A percentile compares a stretch with the other conserved stretches of the same genome.
Evolutionary conservation across 1,140 invertebrate genomes (phyloP).

Genomic region (Drosophila takahashii): DNA sequence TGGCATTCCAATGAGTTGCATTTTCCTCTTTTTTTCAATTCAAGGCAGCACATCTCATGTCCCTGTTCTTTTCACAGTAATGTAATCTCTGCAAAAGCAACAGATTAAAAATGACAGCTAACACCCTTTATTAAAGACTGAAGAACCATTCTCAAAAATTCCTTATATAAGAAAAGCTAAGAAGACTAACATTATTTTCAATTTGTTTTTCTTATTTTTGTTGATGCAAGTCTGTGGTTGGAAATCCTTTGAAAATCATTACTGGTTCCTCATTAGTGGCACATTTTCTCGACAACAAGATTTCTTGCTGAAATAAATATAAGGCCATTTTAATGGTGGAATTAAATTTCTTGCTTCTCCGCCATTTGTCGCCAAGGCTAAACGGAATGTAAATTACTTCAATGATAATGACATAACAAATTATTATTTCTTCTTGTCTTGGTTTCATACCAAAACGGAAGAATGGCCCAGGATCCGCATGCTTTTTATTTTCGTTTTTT

Average conservation of each 20-base stretch:
- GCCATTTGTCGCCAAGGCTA: constrained; percentile 1
- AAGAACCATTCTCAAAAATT: background rate
- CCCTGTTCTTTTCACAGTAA: background rate
- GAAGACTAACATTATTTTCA: too few relatives aligned
- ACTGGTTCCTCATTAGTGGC: background rate
- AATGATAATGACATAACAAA: constrained; percentile 5
- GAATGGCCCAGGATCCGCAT: background rate
- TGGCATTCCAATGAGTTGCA: constrained; percentile 22
- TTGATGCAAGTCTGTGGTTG: too few relatives aligned
- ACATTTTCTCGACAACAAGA: background rate
- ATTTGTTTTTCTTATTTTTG: background rate
- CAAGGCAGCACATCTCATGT: background rate
- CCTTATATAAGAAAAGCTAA: too few relatives aligned
- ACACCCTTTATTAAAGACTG: background rate
- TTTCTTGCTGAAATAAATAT: background rate
- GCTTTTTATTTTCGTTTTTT: background rate
- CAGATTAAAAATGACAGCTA: background rate
- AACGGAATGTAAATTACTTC: constrained; percentile 18
- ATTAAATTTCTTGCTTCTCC: background rate
- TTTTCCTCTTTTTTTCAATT: constrained; percentile 9
- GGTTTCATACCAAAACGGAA: background rate
- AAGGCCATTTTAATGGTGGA: background rate
- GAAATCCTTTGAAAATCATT: background rate
- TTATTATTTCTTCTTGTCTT: constrained; percentile 6
- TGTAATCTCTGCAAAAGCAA: constrained; percentile 14